Conservation (phyloP, 2,888 invertebrate genomes). For the Chrysodeixis includens region DNA sequence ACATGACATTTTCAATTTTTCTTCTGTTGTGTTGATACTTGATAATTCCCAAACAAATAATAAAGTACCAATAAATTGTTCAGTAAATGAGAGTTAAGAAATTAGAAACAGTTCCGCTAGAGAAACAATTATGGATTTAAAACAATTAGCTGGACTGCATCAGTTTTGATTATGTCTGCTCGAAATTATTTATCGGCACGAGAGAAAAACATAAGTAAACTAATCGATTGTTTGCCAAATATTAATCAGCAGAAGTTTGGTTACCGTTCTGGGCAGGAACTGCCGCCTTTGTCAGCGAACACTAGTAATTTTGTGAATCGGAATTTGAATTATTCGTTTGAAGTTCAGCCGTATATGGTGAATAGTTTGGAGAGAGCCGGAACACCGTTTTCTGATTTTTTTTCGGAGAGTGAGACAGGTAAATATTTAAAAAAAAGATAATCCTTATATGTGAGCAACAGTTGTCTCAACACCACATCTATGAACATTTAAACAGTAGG, state of each 20-base stretch:
- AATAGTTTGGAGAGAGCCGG: constrained; percentile 77
- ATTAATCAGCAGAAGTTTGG: constrained; percentile 79
- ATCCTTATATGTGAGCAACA: no score
- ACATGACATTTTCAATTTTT: constrained; percentile 41
- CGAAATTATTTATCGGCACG: constrained; percentile 82
- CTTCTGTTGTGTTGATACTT: constrained; percentile 45
- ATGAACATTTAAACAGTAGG: no score
- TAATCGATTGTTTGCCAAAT: constrained; percentile 81
- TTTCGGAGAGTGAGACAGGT: constrained; percentile 85
- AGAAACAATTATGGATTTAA: constrained; percentile 49
- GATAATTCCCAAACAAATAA: constrained; percentile 45
- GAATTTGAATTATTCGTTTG: constrained; percentile 79
- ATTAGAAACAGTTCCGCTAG: constrained; percentile 26
- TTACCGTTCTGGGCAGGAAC: constrained; percentile 72
- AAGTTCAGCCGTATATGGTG: constrained; percentile 69
- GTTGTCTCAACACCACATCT: no score
- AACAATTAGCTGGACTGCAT: constrained; percentile 29
- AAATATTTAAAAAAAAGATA: constrained; percentile 22
- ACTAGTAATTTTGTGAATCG: constrained; percentile 75
- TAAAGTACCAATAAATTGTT: constrained; percentile 30
- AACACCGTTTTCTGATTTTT: constrained; percentile 84
- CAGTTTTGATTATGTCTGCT: constrained; percentile 82
- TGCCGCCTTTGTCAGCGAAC: constrained; percentile 78
- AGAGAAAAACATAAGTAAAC: constrained; percentile 80
- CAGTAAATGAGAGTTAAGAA: constrained; percentile 13